phyloP scores from a whole-genome alignment of 2,113 vertebrate genomes.

The human (Homo sapiens) region GRCh38 chr4:149742501-149743000 shows the following conservation, averaged over 20 bases:
- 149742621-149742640: accelerated
- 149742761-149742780: not conserved
- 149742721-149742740: not conserved
- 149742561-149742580: not conserved
- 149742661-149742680: not conserved
- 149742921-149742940: not conserved
- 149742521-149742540: not conserved
- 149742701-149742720: not conserved
- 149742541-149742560: not conserved
- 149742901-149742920: not conserved
- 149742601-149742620: not conserved
- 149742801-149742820: not conserved
- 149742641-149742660: slow-evolving; percentile 43
- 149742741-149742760: slow-evolving; percentile 49
- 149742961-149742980: not conserved
- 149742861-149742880: not conserved
- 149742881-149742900: not conserved
- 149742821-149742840: not conserved
- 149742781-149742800: slow-evolving; percentile 36
- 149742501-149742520: not conserved
- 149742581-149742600: not conserved
- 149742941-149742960: not conserved
- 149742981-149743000: not conserved
- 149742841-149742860: not conserved
- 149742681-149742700: not conserved